Conservation (phyloP, 2,113 vertebrate genomes). For the Nematolebias whitei region DNA sequence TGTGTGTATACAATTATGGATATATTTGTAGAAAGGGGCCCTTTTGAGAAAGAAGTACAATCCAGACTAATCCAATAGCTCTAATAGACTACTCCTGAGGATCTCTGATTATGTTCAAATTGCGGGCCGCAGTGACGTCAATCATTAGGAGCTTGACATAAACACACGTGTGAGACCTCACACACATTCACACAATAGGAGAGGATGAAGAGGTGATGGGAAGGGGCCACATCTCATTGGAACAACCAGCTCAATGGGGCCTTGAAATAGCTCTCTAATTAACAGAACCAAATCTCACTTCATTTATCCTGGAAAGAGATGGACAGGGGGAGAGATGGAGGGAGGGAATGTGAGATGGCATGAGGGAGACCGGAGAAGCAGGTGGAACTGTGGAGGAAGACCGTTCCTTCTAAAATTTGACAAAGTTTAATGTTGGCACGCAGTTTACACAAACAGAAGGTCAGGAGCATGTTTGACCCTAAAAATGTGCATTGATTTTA, state of each 20-base stretch:
- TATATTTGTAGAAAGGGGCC: too few species aligned
- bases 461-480: too few species aligned
- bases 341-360: constrained; percentile 10
- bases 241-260: constrained; percentile 48
- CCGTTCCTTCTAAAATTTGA: constrained; percentile 21
- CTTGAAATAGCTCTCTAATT: constrained; percentile 78
- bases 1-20: too few species aligned
- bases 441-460: too few species aligned
- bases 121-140: constrained; percentile 41
- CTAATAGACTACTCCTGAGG: constrained; percentile 41
- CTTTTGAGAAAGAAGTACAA: not conserved
- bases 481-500: too few species aligned
- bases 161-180: not conserved
- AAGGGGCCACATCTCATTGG: constrained; percentile 59
- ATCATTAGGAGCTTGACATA: constrained; percentile 49
- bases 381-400: constrained; percentile 7
- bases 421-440: constrained; percentile 13
- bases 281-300: constrained; percentile 76
- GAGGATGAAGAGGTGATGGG: constrained; percentile 54
- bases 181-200: constrained; percentile 15
- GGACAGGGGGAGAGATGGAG: constrained; percentile 35
- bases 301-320: constrained; percentile 59
- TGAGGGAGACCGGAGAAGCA: constrained; percentile 25
- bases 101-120: constrained; percentile 24
- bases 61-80: constrained; percentile 36